Base-by-base conservation (phyloP, 1,140 invertebrate genomes). In the Homarus americanus region DNA sequence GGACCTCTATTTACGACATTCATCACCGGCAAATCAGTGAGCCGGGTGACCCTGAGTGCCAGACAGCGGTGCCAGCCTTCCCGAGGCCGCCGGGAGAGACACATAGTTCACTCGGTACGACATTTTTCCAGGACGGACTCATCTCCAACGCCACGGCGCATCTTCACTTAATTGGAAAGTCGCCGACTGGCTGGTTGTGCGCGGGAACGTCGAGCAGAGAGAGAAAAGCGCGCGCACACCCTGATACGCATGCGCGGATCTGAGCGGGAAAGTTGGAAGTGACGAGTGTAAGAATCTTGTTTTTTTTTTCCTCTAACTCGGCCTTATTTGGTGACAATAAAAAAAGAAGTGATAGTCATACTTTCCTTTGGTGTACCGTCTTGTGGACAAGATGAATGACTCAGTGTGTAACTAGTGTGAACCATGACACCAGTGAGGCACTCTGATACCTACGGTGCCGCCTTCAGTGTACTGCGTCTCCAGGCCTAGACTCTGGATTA, bases 131-230 rank as follows among this genome's bases (percentile, higher is more conserved):
- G 73, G 41, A 28, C 73, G 73, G 36, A 41, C 41, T 76, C 73
- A 76, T 76, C 73, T 76, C 73, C 36, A 28, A 40, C 41, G 2
- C 38, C 17, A 41, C 73, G 73, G 73, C 73, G 73, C 73, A 76
- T 76, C 73, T 76, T 76, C 73, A 76, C 73, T 76, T 76, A 76
- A 76, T 76, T 76, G 73, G 73, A 76, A 76, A 76, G 73, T 76
- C 73, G 73, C 20, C 73, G 40, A 76, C 73, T 5, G 36, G 3
- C 36, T 76, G 73, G 36, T 38, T 41, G 73, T 76, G 73, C 41
- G 36, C 41, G 73, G 36, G 73, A 24, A 63, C 12, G 58, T 24
- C 58, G 4, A 20, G 58, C 12, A 15, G 44, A 49, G 44, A 49
- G 44, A 49, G 44, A 49, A 63, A 63, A 63, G 58, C 58, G 58